These are phyloP conservation scores for Azorinus chamasolen DNA, from an alignment of 2,888 invertebrate genomes.

Conservation along the genomic window DNA sequence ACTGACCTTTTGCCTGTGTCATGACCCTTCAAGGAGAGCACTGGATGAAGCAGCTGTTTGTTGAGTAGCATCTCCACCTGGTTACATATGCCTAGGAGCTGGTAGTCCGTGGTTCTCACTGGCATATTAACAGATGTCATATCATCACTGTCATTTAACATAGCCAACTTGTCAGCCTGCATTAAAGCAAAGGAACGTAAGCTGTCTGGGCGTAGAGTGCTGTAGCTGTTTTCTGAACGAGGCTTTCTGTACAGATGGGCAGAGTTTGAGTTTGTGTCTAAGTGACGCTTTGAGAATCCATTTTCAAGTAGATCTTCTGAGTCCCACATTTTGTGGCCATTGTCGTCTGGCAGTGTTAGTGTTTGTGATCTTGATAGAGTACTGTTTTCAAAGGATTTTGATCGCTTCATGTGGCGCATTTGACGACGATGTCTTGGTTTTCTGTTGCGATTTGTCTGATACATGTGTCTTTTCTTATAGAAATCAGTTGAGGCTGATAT, in stretches of 20 bases:
- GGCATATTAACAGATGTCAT: conserved; percentile 25
- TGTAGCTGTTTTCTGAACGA: background rate
- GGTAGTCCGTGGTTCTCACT: conserved; percentile 73
- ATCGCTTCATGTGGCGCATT: conserved; percentile 20
- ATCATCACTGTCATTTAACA: conserved; percentile 40
- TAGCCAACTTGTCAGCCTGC: conserved; percentile 47
- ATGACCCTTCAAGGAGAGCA: conserved; percentile 68
- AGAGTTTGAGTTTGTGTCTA: conserved; percentile 55
- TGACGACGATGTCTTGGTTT: conserved; percentile 19
- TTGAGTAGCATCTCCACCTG: conserved; percentile 83
- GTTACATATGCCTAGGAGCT: conserved; percentile 82
- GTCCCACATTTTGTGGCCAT: conserved; percentile 61
- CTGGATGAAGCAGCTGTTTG: conserved; percentile 73
- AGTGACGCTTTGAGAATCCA: conserved; percentile 63
- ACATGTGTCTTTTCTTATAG: conserved; percentile 33
- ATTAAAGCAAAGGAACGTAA: conserved; percentile 19
- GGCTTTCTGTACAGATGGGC: conserved; percentile 41
- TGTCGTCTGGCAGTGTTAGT: conserved; percentile 20
- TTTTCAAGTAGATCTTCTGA: conserved; percentile 68
- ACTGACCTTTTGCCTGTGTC: conserved; percentile 67
- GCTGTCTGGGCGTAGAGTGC: conserved; percentile 18
- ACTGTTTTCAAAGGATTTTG: conserved; percentile 34
- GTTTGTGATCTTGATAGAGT: conserved; percentile 28
- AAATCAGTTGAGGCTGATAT: conserved; percentile 51
- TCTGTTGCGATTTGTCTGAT: conserved; percentile 22